Percentiles rank a stretch among this genome's conserved stretches.
phyloP scores from a whole-genome alignment of 2,888 invertebrate genomes.

The Oasisia sp. region DNA sequence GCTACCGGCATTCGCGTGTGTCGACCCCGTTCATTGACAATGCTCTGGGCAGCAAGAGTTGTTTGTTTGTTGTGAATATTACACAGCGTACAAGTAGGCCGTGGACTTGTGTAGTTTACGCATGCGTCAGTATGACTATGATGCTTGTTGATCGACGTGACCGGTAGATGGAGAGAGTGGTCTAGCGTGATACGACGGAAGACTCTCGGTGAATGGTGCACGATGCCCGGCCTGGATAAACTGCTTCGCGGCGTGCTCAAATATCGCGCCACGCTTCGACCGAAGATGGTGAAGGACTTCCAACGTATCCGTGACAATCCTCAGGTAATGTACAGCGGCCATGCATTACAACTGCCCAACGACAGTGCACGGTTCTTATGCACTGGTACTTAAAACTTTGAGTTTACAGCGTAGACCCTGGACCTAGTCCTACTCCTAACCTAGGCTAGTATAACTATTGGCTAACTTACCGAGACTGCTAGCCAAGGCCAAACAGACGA shows the following conservation, averaged over 20 bases:
- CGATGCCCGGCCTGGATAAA: slow-evolving; percentile 74
- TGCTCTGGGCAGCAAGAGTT: neutral
- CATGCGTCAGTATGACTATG: neutral
- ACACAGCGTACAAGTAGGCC: neutral
- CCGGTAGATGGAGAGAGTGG: neutral
- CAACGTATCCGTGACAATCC: slow-evolving; percentile 89
- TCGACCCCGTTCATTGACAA: no score
- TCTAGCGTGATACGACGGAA: neutral
- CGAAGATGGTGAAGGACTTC: slow-evolving; percentile 92
- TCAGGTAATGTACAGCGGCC: slow-evolving; percentile 70
- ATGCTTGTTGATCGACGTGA: neutral
- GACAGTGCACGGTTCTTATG: no score
- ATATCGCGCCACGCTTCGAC: slow-evolving; percentile 83
- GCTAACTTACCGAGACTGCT: no score
- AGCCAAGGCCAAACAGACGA: no score
- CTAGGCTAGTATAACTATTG: no score
- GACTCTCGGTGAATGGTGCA: slow-evolving; percentile 19
- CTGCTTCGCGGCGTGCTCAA: slow-evolving; percentile 90
- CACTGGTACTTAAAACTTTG: no score
- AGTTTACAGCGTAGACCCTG: no score
- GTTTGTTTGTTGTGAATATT: neutral
- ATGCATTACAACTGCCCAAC: neutral
- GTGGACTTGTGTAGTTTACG: neutral
- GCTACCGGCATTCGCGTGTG: no score
- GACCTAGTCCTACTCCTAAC: no score